phyloP scores from a whole-genome alignment of 2,888 invertebrate genomes.

The Tachina lurida region DNA sequence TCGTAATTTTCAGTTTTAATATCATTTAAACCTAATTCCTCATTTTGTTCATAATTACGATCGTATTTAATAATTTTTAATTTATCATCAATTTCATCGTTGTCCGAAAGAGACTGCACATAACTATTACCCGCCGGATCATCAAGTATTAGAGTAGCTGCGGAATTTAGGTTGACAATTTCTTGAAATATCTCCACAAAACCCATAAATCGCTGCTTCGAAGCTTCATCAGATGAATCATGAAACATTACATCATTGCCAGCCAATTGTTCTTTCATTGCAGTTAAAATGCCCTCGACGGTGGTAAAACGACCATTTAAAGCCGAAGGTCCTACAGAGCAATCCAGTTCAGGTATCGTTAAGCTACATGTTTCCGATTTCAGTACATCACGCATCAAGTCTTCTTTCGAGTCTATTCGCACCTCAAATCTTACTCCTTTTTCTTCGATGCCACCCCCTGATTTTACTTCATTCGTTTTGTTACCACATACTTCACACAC shows the following conservation, averaged over 20 bases:
- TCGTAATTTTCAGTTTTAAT: slow-evolving; percentile 95
- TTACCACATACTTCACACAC: slow-evolving; percentile 95
- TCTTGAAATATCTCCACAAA: slow-evolving; percentile 88
- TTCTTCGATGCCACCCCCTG: slow-evolving; percentile 93
- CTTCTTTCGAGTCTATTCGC: slow-evolving; percentile 87
- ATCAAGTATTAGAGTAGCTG: slow-evolving; percentile 91
- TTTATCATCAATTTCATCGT: slow-evolving; percentile 87
- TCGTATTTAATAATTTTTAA: slow-evolving; percentile 91
- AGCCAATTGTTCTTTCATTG: slow-evolving; percentile 90
- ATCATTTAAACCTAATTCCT: slow-evolving; percentile 96
- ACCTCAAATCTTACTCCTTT: slow-evolving; percentile 91
- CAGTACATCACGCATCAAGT: slow-evolving; percentile 95
- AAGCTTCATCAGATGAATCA: slow-evolving; percentile 87
- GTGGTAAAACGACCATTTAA: slow-evolving; percentile 97
- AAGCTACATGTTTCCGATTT: slow-evolving; percentile 94
- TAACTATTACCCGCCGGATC: slow-evolving; percentile 99
- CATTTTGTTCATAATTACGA: slow-evolving; percentile 94
- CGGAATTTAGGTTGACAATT: slow-evolving; percentile 83
- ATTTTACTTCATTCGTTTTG: slow-evolving; percentile 97
- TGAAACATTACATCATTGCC: slow-evolving; percentile 88
- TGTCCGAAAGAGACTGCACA: slow-evolving; percentile 90
- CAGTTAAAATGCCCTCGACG: slow-evolving; percentile 92
- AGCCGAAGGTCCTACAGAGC: slow-evolving; percentile 93
- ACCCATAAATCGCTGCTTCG: slow-evolving; percentile 84
- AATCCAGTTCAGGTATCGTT: slow-evolving; percentile 92